These are phyloP conservation scores for Onthophagus sagittarius DNA, from an alignment of 2,888 invertebrate genomes.

Conservation along the genomic window DNA sequence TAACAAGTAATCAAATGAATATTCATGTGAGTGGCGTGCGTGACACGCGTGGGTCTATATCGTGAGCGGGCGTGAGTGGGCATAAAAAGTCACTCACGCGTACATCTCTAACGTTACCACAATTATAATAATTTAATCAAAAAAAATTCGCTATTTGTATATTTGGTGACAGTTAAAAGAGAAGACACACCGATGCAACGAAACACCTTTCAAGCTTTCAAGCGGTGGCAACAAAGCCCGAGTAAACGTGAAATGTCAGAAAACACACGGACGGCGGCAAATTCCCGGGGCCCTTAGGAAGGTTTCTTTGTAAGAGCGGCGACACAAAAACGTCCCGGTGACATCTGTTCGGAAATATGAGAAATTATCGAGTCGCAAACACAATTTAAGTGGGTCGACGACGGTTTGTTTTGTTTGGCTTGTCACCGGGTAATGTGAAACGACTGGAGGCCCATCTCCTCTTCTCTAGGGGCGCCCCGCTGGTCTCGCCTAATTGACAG, in stretches of 20 bases:
- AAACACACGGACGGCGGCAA: slow-evolving; percentile 15
- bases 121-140: no score
- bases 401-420: slow-evolving; percentile 43
- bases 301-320: slow-evolving; percentile 8
- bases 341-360: slow-evolving; percentile 34
- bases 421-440: slow-evolving; percentile 45
- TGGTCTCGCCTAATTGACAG: slow-evolving; percentile 47
- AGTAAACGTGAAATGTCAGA: neutral
- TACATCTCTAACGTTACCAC: no score
- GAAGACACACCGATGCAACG: neutral
- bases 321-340: slow-evolving; percentile 16
- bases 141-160: no score
- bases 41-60: no score
- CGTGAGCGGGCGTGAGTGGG: no score
- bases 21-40: no score
- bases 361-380: slow-evolving; percentile 38
- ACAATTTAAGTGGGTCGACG: slow-evolving; percentile 37
- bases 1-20: no score
- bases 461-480: slow-evolving; percentile 24
- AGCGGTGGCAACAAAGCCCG: neutral
- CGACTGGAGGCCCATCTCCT: slow-evolving; percentile 36
- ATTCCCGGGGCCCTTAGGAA: slow-evolving; percentile 17
- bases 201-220: neutral
- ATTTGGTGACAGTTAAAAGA: neutral
- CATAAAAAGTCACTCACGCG: no score